A percentile compares a stretch with the other conserved stretches of the same genome.
Evolutionary conservation across 2,113 vertebrate species (phyloP).

Genomic region (Cololabis saira): DNA sequence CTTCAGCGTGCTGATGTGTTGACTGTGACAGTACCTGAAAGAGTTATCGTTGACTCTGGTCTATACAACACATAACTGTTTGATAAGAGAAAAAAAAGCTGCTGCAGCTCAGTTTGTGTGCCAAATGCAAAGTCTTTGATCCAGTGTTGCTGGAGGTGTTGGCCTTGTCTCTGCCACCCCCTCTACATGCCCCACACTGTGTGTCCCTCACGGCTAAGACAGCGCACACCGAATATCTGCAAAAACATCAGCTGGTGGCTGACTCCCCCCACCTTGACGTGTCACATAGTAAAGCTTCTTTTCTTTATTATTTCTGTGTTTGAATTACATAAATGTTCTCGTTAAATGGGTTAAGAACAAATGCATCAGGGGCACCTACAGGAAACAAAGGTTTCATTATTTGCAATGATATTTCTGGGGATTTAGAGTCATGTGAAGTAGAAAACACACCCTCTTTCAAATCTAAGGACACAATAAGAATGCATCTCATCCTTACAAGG

Average conservation of each 20-base stretch:
- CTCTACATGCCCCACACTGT: conserved; percentile 55
- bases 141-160: conserved; percentile 64
- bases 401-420: not conserved
- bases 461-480: too few relatives aligned
- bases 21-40: not conserved
- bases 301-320: conserved; percentile 6
- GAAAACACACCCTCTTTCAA: too few relatives aligned
- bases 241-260: conserved; percentile 33
- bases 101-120: conserved; percentile 30
- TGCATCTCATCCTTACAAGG: too few relatives aligned
- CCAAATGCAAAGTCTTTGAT: conserved; percentile 72
- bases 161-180: conserved; percentile 70
- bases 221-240: conserved; percentile 38
- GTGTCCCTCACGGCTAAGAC: conserved; percentile 29
- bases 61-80: not conserved
- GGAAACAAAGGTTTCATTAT: not conserved
- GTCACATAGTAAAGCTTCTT: conserved; percentile 10
- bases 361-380: not conserved
- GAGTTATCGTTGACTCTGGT: not conserved
- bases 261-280: not conserved
- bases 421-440: too few relatives aligned
- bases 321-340: conserved; percentile 6
- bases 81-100: conserved; percentile 20
- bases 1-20: not conserved
- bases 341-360: too few relatives aligned